Evolutionary conservation across 2,113 vertebrate genomes (phyloP), one percentile per base, ranked within the genome.

Genomic region (Mixornis gularis): DNA sequence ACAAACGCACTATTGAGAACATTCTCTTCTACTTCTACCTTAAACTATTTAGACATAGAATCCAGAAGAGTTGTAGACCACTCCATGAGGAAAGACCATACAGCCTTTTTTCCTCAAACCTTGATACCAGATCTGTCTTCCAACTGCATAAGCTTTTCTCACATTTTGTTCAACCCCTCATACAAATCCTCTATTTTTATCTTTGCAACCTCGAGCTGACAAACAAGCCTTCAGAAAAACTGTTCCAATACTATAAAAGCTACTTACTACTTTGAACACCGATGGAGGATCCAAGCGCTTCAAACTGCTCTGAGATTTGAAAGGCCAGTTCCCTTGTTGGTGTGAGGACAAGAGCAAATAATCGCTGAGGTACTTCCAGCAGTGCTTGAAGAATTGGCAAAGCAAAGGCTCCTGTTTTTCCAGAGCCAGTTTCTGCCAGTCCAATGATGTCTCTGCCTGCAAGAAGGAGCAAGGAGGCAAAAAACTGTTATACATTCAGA

Each of bases 281-380:
- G 1, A 99, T 99, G 79, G 99, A 99, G 38, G 99, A 99, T 14
- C 99, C 99, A 92, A 99, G 96, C n/a, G 99, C 99, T 94, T 99
- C 99, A 81, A 99, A 99, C 90, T 99, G 99, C 96, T 99, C 99
- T 0, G 99, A 97, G 93, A 99, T 99, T 97, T 99, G 99, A 93
- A 99, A 99, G 12, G 99, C 99, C 85, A 99, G 77, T 95, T 99
- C 99, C 41, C 99, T 98, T 18, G 99, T 99, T 1, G 99, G 99
- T 4, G 99, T 99, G 82, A 99, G 98, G 30, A 99, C 98, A 12
- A 99, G 98, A 13, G 99, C 98, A 90, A 99, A 99, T 40, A 99
- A 98, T 32, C 99, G 98, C 96, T 99, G 99, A 2, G 99, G 98
- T 0, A 97, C 98, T 78, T 98, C 97, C 83, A 99, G 96, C 71